Evolutionary conservation across 2,888 invertebrate species (phyloP).

Genomic region (Chouioia cunea): DNA sequence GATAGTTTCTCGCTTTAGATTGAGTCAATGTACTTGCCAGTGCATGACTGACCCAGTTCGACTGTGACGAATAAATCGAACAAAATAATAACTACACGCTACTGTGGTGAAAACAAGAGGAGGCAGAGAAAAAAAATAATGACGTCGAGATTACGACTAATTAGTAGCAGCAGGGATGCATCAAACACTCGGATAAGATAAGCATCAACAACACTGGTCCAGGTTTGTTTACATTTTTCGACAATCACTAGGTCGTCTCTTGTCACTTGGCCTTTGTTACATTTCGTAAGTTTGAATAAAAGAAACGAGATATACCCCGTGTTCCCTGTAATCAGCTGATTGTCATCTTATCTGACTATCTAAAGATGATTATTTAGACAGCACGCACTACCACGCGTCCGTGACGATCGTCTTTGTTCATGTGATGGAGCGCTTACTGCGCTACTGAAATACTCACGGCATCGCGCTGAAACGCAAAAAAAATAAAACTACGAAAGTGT

Average conservation of each 20-base stretch:
- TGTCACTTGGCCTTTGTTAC: not conserved
- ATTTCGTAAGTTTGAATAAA: not conserved
- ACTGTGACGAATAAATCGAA: conserved; percentile 2
- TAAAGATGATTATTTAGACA: not conserved
- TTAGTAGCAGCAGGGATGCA: conserved; percentile 23
- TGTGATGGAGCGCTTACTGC: too few relatives aligned
- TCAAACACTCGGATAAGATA: conserved; percentile 30
- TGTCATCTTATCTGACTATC: conserved; percentile 24
- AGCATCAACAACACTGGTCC: conserved; percentile 5
- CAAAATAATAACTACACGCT: not conserved
- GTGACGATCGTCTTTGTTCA: too few relatives aligned
- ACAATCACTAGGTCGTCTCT: not conserved
- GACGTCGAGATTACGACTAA: conserved; percentile 25
- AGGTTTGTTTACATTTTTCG: conserved; percentile 30
- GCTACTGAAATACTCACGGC: too few relatives aligned
- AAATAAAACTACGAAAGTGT: too few relatives aligned
- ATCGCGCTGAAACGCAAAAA: too few relatives aligned
- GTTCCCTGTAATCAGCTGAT: conserved; percentile 34
- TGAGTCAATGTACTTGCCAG: conserved; percentile 39
- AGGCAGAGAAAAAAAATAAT: not conserved
- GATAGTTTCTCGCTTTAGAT: conserved; percentile 20
- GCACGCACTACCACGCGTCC: too few relatives aligned
- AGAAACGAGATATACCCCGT: conserved; percentile 5
- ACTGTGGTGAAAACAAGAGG: conserved; percentile 11
- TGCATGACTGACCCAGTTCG: conserved; percentile 39